A percentile compares a stretch with the other conserved stretches of the same genome.
Conservation (phyloP, 2,888 invertebrate genomes). For the Meghimatium bilineatum region DNA sequence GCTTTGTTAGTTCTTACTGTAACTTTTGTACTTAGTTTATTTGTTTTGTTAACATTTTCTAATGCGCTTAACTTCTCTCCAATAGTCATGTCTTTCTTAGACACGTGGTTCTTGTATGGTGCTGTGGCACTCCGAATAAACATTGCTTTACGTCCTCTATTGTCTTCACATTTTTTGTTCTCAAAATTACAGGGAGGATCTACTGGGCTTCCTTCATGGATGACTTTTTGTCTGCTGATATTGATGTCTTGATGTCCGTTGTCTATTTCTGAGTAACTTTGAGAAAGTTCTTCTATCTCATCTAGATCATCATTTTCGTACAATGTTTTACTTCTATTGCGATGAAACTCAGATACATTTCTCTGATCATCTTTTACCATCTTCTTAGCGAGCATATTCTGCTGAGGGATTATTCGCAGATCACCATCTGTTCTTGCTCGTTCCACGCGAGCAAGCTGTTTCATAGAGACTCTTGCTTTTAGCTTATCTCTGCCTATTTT, state of each 20-base stretch:
- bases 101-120: conserved; percentile 7
- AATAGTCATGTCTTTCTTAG: background rate
- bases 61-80: background rate
- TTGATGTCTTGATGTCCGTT: background rate
- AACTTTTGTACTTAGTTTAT: background rate
- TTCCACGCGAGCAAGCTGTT: conserved; percentile 27
- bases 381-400: background rate
- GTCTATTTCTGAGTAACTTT: no score
- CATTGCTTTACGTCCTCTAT: conserved; percentile 6
- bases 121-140: conserved; percentile 38
- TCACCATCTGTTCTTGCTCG: conserved; percentile 31
- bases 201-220: conserved; percentile 38
- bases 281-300: background rate
- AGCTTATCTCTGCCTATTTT: conserved; percentile 1
- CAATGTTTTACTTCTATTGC: conserved; percentile 31
- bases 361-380: conserved; percentile 1
- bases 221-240: conserved; percentile 5
- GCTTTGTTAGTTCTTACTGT: conserved; percentile 35
- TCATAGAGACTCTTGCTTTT: background rate
- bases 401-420: conserved; percentile 1
- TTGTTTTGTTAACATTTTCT: background rate
- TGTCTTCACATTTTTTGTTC: background rate
- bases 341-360: background rate
- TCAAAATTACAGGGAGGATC: conserved; percentile 34
- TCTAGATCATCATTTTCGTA: background rate